Evolutionary conservation across 2,888 invertebrate species (phyloP).

Genomic region (Biston stratarius): DNA sequence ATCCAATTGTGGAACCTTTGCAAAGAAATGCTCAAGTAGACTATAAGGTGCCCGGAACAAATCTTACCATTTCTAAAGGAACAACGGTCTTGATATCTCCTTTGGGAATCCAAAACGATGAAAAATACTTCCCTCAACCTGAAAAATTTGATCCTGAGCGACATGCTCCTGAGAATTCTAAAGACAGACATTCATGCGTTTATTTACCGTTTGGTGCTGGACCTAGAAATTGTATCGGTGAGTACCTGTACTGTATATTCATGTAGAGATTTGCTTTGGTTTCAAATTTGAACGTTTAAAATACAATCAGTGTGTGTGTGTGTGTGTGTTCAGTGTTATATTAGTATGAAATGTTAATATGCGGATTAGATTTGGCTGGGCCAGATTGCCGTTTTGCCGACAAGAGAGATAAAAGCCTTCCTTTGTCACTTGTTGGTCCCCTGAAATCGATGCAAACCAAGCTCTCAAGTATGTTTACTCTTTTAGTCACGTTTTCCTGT

Average conservation of each 20-base stretch:
- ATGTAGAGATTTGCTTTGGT: background rate
- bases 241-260: conserved; percentile 36
- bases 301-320: too few relatives aligned
- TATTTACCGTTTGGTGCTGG: conserved; percentile 74
- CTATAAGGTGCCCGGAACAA: conserved; percentile 66
- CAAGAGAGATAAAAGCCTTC: too few relatives aligned
- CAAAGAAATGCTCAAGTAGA: conserved; percentile 60
- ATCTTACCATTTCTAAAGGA: conserved; percentile 62
- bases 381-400: too few relatives aligned
- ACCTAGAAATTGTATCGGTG: conserved; percentile 75
- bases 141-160: conserved; percentile 76
- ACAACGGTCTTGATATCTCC: conserved; percentile 60
- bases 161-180: conserved; percentile 53
- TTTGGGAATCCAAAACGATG: conserved; percentile 70
- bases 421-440: too few relatives aligned
- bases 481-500: background rate
- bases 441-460: too few relatives aligned
- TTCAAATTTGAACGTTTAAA: too few relatives aligned
- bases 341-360: too few relatives aligned
- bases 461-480: too few relatives aligned
- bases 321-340: too few relatives aligned
- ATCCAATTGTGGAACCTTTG: conserved; percentile 71
- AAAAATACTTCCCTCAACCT: conserved; percentile 71
- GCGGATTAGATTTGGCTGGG: too few relatives aligned
- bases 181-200: conserved; percentile 56